Base-by-base conservation (phyloP, 2,113 vertebrate genomes). In the Archocentrus centrarchus region DNA sequence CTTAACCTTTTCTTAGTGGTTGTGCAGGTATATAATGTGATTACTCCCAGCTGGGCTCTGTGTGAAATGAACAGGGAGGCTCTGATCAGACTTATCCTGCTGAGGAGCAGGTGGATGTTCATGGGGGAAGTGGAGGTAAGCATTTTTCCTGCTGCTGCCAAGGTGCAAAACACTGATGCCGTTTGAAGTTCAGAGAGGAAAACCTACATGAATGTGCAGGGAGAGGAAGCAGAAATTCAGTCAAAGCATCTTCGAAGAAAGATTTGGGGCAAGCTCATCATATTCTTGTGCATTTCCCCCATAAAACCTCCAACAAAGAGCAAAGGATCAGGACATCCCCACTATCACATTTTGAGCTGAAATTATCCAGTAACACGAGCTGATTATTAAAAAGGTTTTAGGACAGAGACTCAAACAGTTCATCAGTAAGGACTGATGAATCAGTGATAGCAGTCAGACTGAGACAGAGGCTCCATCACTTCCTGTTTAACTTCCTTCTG, bases 11-110 rank as follows among this genome's bases (percentile, higher is more conserved):
- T 60, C 70, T 61, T 24, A 64, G 64, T 7, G 15, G 77, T 58
- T 8, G 55, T 78, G 84, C 83, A 86, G 68, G 81, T 82, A 79
- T 77, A 11, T 81, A 79, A 87, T 79, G 90, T 81, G 82, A 87
- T 70, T 85, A 82, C 41, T 59, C 63, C 5, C 79, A 41, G 57
- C 79, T 7, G 37, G 73, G 37, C 81, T 84, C 58, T 8, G 39
- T 47, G 62, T 66, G 44, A 50, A 80, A 70, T 73, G 60, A 85
- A 77, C 79, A 44, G 35, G 24, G 76, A 83, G 59, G 47, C 60
- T 70, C 0, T 41, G 60, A 79, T 75, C 17, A 11, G 60, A 64
- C 32, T 79, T 73, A 20, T 64, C 79, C 68, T 1, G 8, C 60
- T 24, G 30, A 6, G 14, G 17, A 64, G 81, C 18, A 27, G 79